Conservation (phyloP, 1,140 invertebrate species). For the Drosophila ercepeae region DNA sequence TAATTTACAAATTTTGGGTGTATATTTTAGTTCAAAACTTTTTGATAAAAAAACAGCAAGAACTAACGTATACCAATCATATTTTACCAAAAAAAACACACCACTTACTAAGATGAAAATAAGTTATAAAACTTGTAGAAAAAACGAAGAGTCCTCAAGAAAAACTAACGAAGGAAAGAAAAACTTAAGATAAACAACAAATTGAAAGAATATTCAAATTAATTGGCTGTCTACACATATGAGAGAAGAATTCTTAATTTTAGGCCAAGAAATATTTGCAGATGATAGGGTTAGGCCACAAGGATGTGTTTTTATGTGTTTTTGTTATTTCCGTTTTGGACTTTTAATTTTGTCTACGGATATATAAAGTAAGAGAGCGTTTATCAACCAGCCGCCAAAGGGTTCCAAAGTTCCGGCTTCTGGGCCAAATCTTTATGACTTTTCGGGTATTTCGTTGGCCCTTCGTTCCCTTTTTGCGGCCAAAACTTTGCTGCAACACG, state of each 20-base stretch:
- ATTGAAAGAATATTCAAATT: conserved; percentile 61
- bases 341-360: conserved; percentile 40
- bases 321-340: conserved; percentile 3
- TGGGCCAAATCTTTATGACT: conserved; percentile 74
- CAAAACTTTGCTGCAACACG: conserved; percentile 69
- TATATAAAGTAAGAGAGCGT: conserved; percentile 22
- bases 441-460: conserved; percentile 46
- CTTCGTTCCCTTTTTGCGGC: conserved; percentile 8
- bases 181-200: conserved; percentile 63
- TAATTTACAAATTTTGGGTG: too few relatives aligned
- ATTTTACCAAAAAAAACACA: too few relatives aligned
- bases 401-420: conserved; percentile 37
- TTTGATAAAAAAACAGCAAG: too few relatives aligned
- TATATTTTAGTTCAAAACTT: too few relatives aligned
- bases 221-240: conserved; percentile 52
- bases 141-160: conserved; percentile 24
- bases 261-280: background rate
- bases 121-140: conserved; percentile 6
- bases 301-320: conserved; percentile 14
- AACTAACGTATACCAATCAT: too few relatives aligned
- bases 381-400: conserved; percentile 67
- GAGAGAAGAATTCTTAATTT: background rate
- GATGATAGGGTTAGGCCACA: background rate
- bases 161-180: conserved; percentile 6
- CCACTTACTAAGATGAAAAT: background rate